A percentile compares a stretch with the other conserved stretches of the same genome.
phyloP scores from a whole-genome alignment of 2,113 vertebrate genomes.

The Tenrec ecaudatus region DNA sequence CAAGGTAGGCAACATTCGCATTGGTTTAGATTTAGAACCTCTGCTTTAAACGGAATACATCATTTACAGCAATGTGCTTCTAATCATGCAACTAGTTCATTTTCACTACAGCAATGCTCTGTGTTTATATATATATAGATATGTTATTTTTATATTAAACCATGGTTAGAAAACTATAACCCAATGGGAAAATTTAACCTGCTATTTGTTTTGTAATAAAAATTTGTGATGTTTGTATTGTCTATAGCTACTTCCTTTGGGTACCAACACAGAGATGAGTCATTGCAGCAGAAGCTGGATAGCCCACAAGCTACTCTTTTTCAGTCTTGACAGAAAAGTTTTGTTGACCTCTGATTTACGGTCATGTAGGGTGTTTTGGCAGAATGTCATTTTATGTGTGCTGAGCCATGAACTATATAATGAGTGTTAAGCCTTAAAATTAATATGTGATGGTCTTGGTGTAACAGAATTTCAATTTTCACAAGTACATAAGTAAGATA shows the following conservation, averaged over 20 bases:
- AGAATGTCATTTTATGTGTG: background rate
- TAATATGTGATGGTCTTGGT: slow-evolving; percentile 28
- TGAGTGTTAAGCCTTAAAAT: slow-evolving; percentile 27
- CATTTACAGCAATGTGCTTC: background rate
- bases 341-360: background rate
- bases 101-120: background rate
- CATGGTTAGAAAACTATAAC: background rate
- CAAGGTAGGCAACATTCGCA: background rate
- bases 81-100: background rate
- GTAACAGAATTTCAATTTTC: background rate
- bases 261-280: background rate
- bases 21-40: background rate
- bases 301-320: background rate
- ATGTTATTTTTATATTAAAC: background rate
- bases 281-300: background rate
- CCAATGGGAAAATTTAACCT: background rate
- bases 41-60: slow-evolving; percentile 5
- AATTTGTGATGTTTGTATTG: background rate
- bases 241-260: background rate
- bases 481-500: background rate
- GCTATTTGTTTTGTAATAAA: background rate
- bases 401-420: background rate
- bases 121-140: background rate
- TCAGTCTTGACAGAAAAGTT: background rate
- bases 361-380: slow-evolving; percentile 42